Conservation (phyloP, 2,888 invertebrate genomes). For the Glyphotaelius pellucidus region DNA sequence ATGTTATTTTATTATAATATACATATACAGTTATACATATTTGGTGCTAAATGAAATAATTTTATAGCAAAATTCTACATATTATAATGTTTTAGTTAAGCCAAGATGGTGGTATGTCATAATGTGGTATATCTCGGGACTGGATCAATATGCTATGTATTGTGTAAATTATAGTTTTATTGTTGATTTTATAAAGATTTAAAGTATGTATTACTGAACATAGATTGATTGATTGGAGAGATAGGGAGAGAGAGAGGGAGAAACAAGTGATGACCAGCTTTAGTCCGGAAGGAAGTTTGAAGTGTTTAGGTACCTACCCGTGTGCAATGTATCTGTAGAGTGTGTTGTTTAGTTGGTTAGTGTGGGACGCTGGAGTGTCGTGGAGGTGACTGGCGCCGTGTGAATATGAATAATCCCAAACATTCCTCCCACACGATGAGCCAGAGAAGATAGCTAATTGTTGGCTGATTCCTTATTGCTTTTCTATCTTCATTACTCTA, state of each 20-base stretch:
- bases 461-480: constrained; percentile 38
- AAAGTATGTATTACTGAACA: constrained; percentile 29
- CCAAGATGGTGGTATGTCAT: constrained; percentile 58
- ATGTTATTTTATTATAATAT: constrained; percentile 55
- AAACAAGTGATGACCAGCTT: constrained; percentile 37
- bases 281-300: not conserved
- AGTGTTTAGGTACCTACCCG: constrained; percentile 14
- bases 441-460: not conserved
- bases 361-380: not conserved
- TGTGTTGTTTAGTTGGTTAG: constrained; percentile 9
- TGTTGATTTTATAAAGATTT: constrained; percentile 58
- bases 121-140: constrained; percentile 65
- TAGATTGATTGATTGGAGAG: constrained; percentile 20
- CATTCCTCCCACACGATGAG: constrained; percentile 17
- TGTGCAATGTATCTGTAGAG: constrained; percentile 62
- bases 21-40: constrained; percentile 66
- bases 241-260: not conserved
- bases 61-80: constrained; percentile 65
- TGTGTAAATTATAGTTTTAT: constrained; percentile 60
- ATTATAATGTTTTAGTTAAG: constrained; percentile 62
- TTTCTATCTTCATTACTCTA: constrained; percentile 9
- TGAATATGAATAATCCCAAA: constrained; percentile 41
- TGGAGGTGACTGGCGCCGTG: not conserved
- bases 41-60: constrained; percentile 67
- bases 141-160: constrained; percentile 56